Base-by-base conservation (phyloP, 37 sponge, comb jelly and placozoan genomes). In the Petrosia ficiformis region DNA sequence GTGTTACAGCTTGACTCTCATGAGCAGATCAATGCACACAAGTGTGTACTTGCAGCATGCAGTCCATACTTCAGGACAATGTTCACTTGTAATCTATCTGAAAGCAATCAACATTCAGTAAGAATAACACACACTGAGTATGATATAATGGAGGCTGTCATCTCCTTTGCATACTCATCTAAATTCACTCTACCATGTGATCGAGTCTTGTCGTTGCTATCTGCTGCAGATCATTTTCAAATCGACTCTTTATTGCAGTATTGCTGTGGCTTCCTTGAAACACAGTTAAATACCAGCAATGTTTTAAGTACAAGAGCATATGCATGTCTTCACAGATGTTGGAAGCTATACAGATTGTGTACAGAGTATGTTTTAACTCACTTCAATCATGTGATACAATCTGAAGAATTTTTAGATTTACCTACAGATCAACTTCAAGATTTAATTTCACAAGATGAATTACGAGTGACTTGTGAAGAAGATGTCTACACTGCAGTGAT, bases 401-500 rank as follows among this genome's bases (percentile, higher is more conserved):
- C 72, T 22, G 71, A 75, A 5, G 86, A 89, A 35, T 89, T 66
- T 69, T 56, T 84, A 11, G 39, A 54, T 10, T 76, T 89, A 14
- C 42, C 76, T 0, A 70, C 26, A 19, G 77, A 84, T 44, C 80
- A 79, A 31, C 64, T 89, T 26, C 42, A 60, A 21, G 75, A 80
- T 2, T 39, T 89, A 22, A 48, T 89, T 3, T 78, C 90, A 16
- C 41, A 68, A 14, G 90, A 89, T 32, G 67, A 79, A 14, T 16
- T 89, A 31, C 35, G 71, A 30, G 90, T 84, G 33, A 42, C 86
- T 1, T 4, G 67, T 2, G 90, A 89, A 57, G 85, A 84, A 42
- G 29, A 59, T n/a, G 86, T 84, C 56, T 89, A 84, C 59, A 39
- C 39, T 8, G 80, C 90, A 3, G 86, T 89, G 3, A 44, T 84